phyloP scores from a whole-genome alignment of 2,113 vertebrate genomes.

The Rhodinocichla rosea region DNA sequence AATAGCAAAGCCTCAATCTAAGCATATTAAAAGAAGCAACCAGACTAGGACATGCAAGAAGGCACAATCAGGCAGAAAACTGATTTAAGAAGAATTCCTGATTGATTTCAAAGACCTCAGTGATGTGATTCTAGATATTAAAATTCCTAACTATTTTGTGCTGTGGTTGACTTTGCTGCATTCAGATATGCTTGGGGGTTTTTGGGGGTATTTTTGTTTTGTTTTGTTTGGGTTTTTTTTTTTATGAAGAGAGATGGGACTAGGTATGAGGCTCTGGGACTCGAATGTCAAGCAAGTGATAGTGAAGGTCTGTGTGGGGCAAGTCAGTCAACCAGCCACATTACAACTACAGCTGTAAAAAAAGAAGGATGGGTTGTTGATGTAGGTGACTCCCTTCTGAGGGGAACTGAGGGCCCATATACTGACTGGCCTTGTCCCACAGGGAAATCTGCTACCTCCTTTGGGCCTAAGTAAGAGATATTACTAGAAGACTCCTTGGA shows the following conservation, averaged over 20 bases:
- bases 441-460: background rate
- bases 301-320: accelerated
- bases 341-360: background rate
- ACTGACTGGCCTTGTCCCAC: too few relatives aligned
- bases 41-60: background rate
- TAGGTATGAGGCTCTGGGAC: background rate
- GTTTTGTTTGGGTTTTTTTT: background rate
- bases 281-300: background rate
- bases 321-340: background rate
- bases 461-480: background rate
- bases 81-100: background rate
- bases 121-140: background rate
- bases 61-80: background rate
- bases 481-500: background rate
- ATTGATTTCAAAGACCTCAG: background rate
- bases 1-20: background rate
- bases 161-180: background rate
- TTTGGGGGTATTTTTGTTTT: background rate
- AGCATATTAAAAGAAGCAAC: background rate
- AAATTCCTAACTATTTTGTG: background rate
- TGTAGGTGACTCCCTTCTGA: background rate
- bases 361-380: background rate
- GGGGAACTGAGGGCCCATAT: accelerated
- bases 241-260: background rate
- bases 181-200: background rate